A percentile compares a stretch with the other conserved stretches of the same genome.
Evolutionary conservation across 1,140 invertebrate species (phyloP).

Genomic region (Polypedilum pembai): DNA sequence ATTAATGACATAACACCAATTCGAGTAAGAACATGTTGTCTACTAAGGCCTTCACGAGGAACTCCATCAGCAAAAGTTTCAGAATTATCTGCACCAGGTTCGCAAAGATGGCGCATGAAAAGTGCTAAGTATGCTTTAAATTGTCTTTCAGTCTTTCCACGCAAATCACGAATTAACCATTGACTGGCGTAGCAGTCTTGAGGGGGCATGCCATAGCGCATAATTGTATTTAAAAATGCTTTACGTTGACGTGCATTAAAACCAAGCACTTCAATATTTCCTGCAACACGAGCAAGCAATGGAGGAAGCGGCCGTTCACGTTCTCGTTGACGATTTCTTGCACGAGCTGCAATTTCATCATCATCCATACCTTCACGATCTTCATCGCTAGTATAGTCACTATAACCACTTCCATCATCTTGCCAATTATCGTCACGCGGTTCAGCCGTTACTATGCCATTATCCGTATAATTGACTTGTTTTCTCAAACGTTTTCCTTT

Average conservation of each 20-base stretch:
- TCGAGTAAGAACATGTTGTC: conserved; percentile 95
- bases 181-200: conserved; percentile 97
- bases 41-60: conserved; percentile 92
- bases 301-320: conserved; percentile 91
- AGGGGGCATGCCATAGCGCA: conserved; percentile 99
- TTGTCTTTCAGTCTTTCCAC: conserved; percentile 97
- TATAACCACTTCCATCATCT: conserved; percentile 96
- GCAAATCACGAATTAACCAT: conserved; percentile 92
- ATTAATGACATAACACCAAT: conserved; percentile 99
- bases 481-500: conserved; percentile 86
- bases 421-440: conserved; percentile 89
- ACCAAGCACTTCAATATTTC: conserved; percentile 98
- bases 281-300: conserved; percentile 88
- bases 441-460: conserved; percentile 75
- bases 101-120: conserved; percentile 99
- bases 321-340: conserved; percentile 71
- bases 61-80: conserved; percentile 99
- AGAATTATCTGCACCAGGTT: conserved; percentile 95
- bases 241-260: conserved; percentile 98
- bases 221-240: conserved; percentile 98
- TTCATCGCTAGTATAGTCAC: conserved; percentile 89
- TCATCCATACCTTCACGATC: conserved; percentile 95
- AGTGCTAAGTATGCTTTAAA: conserved; percentile 98
- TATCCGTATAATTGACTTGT: conserved; percentile 97
- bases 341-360: conserved; percentile 79